Conservation (phyloP, 1,140 invertebrate species). For the Diorhabda elongata region DNA sequence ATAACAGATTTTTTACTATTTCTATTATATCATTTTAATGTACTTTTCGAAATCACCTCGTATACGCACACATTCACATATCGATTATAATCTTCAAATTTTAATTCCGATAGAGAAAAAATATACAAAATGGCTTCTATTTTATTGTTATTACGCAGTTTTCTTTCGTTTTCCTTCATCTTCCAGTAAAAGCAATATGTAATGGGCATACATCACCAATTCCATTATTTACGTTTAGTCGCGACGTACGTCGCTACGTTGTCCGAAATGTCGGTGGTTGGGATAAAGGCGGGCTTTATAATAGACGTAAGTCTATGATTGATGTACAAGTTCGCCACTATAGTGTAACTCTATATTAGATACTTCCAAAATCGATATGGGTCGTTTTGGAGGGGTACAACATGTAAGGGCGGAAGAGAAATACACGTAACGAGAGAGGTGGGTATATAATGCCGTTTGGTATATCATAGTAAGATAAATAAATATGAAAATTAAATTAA, state of each 20-base stretch:
- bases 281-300: not conserved
- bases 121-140: constrained; percentile 32
- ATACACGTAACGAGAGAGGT: constrained; percentile 29
- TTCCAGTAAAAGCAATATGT: constrained; percentile 24
- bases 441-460: not conserved
- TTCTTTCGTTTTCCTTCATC: constrained; percentile 26
- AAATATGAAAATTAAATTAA: too few species aligned
- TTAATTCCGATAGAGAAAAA: too few species aligned
- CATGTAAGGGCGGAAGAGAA: constrained; percentile 42
- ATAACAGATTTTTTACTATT: not conserved
- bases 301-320: constrained; percentile 22
- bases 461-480: not conserved
- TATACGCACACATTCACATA: too few species aligned
- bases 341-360: constrained; percentile 43
- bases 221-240: constrained; percentile 8
- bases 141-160: constrained; percentile 32
- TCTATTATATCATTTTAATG: not conserved
- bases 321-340: constrained; percentile 41
- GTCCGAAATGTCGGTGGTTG: not conserved
- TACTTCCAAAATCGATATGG: constrained; percentile 46
- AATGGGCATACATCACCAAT: constrained; percentile 32
- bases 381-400: constrained; percentile 40
- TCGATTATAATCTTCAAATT: too few species aligned
- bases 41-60: not conserved
- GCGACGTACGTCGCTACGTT: not conserved